Percentiles rank a stretch among this genome's conserved stretches.
phyloP scores from a whole-genome alignment of 1,140 invertebrate species.

The Sipha flava region DNA sequence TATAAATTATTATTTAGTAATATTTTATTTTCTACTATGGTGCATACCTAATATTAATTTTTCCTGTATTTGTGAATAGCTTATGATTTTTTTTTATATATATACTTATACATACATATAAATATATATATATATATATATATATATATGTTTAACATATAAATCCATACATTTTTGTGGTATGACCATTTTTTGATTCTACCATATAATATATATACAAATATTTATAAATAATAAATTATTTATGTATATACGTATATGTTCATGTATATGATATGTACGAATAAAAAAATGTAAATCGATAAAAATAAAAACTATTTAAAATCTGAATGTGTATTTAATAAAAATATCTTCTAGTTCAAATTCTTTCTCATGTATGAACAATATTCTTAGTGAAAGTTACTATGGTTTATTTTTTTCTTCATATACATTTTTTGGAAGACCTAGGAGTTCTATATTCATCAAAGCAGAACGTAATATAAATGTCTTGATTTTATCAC shows the following conservation, averaged over 20 bases:
- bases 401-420: background rate
- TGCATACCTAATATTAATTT: conserved; percentile 30
- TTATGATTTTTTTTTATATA: conserved; percentile 10
- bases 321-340: background rate
- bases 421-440: background rate
- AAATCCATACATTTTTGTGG: conserved; percentile 25
- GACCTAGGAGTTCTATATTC: background rate
- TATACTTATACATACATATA: background rate
- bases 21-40: conserved; percentile 26
- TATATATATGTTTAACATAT: background rate
- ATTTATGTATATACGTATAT: background rate
- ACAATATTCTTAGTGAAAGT: background rate
- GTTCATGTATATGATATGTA: background rate
- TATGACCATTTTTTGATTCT: conserved; percentile 8
- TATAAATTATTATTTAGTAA: conserved; percentile 18
- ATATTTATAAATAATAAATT: background rate
- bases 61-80: conserved; percentile 26
- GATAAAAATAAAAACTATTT: conserved; percentile 16
- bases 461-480: background rate
- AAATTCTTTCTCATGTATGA: background rate
- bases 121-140: background rate
- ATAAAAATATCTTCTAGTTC: background rate
- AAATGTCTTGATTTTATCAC: background rate
- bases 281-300: conserved; percentile 1
- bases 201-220: conserved; percentile 12